Conservation (phyloP, 2,797 vertebrate genomes). For the Acanthurus tractus region DNA sequence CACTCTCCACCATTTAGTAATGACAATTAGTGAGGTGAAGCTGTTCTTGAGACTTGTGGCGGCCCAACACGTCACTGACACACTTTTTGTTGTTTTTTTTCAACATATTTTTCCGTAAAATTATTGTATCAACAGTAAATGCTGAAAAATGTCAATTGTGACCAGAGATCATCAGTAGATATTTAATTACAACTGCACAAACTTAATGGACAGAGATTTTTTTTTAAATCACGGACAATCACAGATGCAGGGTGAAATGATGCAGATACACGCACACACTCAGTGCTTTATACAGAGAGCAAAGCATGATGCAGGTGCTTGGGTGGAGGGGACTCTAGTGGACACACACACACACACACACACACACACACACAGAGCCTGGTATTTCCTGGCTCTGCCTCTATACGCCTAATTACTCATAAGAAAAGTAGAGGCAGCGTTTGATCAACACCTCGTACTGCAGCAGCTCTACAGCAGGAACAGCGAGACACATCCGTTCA, state of each 20-base stretch:
- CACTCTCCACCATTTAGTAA: neutral
- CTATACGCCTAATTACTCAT: slow-evolving; percentile 60
- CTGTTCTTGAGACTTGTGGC: neutral
- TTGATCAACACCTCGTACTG: slow-evolving; percentile 62
- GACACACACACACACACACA: slow-evolving; percentile 15
- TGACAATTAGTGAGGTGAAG: neutral
- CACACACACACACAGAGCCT: slow-evolving; percentile 46
- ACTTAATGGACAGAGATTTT: neutral
- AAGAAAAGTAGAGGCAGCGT: slow-evolving; percentile 46
- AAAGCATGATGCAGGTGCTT: slow-evolving; percentile 40
- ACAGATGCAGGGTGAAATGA: slow-evolving; percentile 25
- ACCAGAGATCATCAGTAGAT: neutral
- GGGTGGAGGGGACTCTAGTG: slow-evolving; percentile 51
- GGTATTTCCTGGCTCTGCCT: slow-evolving; percentile 85
- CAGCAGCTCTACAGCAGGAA: slow-evolving; percentile 29
- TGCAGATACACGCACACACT: slow-evolving; percentile 4
- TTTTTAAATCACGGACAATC: too few relatives aligned
- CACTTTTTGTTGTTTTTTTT: neutral
- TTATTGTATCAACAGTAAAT: neutral
- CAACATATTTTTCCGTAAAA: neutral
- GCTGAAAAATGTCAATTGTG: neutral
- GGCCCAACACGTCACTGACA: neutral
- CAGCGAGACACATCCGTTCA: slow-evolving; percentile 35
- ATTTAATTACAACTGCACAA: neutral
- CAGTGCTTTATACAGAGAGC: slow-evolving; percentile 8